Base-by-base conservation (phyloP, 2,888 invertebrate species). In the Apodemia duryi region DNA sequence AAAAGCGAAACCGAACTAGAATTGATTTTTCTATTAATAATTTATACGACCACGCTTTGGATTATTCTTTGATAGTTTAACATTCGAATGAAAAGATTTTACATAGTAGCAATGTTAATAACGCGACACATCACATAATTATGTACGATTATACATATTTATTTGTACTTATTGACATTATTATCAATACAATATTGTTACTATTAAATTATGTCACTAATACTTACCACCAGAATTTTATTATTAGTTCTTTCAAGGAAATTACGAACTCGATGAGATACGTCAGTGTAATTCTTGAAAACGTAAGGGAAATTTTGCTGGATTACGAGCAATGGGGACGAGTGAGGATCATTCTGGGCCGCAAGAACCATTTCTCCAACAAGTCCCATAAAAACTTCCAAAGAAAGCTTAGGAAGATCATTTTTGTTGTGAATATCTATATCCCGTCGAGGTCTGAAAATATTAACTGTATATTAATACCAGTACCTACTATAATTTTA, bases 21-120 rank as follows among this genome's bases (percentile, higher is more conserved):
- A 46, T 46, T 46, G 46, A 46, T 46, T 46, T 46, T 46, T 46
- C 46, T 46, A 46, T 46, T 46, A 46, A 46, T 46, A 46, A 46
- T 46, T 46, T 46, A 46, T 46, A 46, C 46, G 13, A 13, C 13
- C 46, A 13, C 4, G 46, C 13, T 13, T 46, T 4, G 46, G 13
- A 46, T 13, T 13, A 13, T 11, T 11, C 5, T 46, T 46, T 46
- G 13, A 46, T 13, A 9, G 3, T 21, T 21, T 13, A 46, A 46
- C 13, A 13, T 46, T 46, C 4, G 46, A 13, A 9, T 0, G 13
- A 13, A 46, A 11, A 11, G 46, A 46, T 46, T 46, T 46, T 46
- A 46, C 46, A 13, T 46, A 13, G 46, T 13, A 13, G 9, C 13
- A 3, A 46, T 5, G 5, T 46, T 46, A 1, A 4, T 46, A 46